Evolutionary conservation across 2,888 invertebrate species (phyloP), one percentile per base, ranked within the genome.

Genomic region (Fissipunctia ypsillon): DNA sequence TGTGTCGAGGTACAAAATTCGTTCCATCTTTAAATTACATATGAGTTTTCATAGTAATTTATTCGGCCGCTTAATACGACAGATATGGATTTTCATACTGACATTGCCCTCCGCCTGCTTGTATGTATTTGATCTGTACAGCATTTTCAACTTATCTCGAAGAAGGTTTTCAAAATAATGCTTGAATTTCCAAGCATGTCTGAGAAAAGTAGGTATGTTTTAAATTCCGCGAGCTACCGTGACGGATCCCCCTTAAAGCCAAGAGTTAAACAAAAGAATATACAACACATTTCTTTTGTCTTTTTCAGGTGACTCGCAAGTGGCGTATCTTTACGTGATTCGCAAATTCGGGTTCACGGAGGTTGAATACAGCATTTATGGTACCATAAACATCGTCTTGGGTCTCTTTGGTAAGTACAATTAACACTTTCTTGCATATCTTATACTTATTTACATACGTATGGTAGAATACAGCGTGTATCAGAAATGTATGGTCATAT

Each of bases 231-330:
- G 6, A 5, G 45, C 19, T 45, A 19, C 45, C 45, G 19, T 45
- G 19, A 45, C 16, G 7, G 19, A 45, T 45, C 19, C 45, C 19
- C 19, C 19, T 38, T 38, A 43, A n/a, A 45, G 28, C 19, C 19
- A 9, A 19, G 19, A 52, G 25, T 41, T 52, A 66, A 75, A 61
- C 52, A 76, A 81, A 65, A 35, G 59, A 59, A 28, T 52, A 28
- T 14, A 75, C 41, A 67, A 61, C 43, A 43, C n/a, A 43, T 52
- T 56, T 64, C 63, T 70, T 59, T 78, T 81, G 78, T 84, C 80
- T 88, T 88, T 94, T 93, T 71, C 95, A 96, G 96, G 96, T 86
- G 96, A 96, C 86, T 95, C 96, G 4, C 95, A 96, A 90, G 96
- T 96, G 50, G 93, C 94, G 43, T 96, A 96, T 87, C 89, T 96